Conservation (phyloP, 2,113 vertebrate genomes). For the Peromyscus polionotus region DNA sequence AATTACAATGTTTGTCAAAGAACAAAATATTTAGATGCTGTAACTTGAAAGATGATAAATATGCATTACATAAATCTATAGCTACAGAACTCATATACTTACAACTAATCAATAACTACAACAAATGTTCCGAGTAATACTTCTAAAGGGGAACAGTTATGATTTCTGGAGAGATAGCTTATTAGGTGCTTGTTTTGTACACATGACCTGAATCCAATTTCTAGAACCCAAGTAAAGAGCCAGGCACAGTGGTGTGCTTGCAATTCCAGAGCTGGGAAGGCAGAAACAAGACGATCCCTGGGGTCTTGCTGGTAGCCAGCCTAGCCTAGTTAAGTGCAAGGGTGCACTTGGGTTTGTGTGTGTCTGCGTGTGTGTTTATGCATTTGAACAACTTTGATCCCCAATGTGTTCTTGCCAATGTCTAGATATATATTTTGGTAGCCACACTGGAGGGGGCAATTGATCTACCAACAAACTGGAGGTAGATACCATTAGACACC, state of each 20-base stretch:
- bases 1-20: not conserved
- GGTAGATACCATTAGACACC: not conserved
- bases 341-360: not conserved
- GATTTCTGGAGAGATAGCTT: not conserved
- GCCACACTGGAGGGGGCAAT: not conserved
- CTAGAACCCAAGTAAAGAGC: not conserved
- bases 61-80: not conserved
- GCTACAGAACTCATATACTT: not conserved
- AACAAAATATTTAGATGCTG: not conserved
- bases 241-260: not conserved
- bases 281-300: not conserved
- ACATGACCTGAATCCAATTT: not conserved
- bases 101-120: not conserved
- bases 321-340: not conserved
- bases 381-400: not conserved
- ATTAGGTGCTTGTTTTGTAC: not conserved
- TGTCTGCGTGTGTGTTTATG: not conserved
- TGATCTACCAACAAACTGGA: not conserved
- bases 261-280: not conserved
- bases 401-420: not conserved
- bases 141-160: not conserved
- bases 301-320: not conserved
- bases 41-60: not conserved
- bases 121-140: not conserved
- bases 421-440: not conserved